Evolutionary conservation across 2,113 vertebrate genomes (phyloP).

Genomic region (Catharus bicknelli): DNA sequence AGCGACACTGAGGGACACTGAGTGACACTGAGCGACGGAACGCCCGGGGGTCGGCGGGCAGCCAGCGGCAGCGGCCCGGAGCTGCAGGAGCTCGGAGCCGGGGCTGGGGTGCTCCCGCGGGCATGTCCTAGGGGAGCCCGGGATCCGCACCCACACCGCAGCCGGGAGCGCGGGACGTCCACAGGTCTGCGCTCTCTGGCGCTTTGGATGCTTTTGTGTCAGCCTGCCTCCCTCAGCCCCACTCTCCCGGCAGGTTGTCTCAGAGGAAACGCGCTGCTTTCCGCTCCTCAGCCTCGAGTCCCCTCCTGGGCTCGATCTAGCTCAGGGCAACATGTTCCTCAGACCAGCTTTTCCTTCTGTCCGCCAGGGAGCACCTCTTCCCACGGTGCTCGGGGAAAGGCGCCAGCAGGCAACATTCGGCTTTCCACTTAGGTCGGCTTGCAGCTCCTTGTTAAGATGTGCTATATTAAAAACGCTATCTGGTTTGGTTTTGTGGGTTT

Average conservation of each 20-base stretch:
- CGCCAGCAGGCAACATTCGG: not conserved
- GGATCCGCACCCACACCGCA: rapidly evolving
- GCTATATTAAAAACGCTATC: rapidly evolving
- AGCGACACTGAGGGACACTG: no score
- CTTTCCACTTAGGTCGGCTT: not conserved
- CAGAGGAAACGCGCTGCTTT: not conserved
- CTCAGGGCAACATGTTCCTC: not conserved
- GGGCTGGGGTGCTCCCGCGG: not conserved
- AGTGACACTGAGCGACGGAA: no score
- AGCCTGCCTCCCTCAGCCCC: not conserved
- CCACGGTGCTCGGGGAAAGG: not conserved
- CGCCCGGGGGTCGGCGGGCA: no score
- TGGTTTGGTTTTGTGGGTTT: not conserved
- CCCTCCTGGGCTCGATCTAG: not conserved
- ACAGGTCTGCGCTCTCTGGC: rapidly evolving
- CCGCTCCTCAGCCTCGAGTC: not conserved
- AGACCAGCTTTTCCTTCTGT: not conserved
- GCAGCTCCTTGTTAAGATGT: not conserved
- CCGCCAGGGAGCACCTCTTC: not conserved
- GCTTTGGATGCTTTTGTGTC: not conserved
- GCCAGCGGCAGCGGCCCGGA: not conserved
- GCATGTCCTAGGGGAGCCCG: not conserved
- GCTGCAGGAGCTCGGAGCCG: not conserved
- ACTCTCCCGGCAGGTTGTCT: rapidly evolving
- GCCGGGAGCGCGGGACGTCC: not conserved